phyloP scores from a whole-genome alignment of 2,113 vertebrate species.

The Psilopsiagon aymara region DNA sequence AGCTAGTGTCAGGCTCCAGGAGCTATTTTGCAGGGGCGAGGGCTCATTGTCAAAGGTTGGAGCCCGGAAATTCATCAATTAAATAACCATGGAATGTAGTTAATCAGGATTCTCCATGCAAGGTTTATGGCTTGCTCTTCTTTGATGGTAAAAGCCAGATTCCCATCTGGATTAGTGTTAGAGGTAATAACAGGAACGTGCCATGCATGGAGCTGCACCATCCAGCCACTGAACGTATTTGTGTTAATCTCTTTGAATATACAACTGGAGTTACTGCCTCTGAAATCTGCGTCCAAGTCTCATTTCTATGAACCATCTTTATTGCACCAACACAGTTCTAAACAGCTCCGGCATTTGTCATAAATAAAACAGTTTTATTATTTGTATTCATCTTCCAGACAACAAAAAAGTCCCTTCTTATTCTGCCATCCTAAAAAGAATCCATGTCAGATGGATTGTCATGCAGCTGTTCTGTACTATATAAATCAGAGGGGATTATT shows the following conservation, averaged over 20 bases:
- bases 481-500: background rate
- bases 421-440: conserved; percentile 50
- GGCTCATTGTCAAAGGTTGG: background rate
- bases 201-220: background rate
- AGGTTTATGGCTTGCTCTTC: background rate
- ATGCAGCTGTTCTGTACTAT: background rate
- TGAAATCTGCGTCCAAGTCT: background rate
- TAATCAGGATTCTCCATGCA: background rate
- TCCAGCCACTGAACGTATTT: background rate
- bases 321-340: conserved; percentile 16
- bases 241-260: background rate
- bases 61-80: background rate
- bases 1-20: background rate
- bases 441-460: background rate
- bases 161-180: background rate
- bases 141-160: background rate
- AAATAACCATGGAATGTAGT: background rate
- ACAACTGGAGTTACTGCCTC: background rate
- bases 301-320: background rate
- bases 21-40: background rate
- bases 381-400: conserved; percentile 62
- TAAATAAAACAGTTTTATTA: conserved; percentile 75
- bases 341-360: conserved; percentile 67
- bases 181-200: background rate
- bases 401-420: conserved; percentile 5